phyloP scores from a whole-genome alignment of 2,113 vertebrate genomes.

The Ameiurus melas region DNA sequence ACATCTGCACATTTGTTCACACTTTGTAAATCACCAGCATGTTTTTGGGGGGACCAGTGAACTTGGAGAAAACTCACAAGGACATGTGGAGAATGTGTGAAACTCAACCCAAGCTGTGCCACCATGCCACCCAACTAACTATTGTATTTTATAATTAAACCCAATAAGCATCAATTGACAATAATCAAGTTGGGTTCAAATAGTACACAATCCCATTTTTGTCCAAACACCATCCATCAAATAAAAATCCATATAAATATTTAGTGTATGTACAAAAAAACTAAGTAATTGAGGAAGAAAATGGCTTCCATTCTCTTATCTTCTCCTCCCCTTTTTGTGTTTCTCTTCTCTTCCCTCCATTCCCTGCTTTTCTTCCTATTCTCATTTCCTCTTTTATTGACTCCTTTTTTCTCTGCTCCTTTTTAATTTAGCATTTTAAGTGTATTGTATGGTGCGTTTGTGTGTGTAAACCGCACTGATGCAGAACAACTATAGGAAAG shows the following conservation, averaged over 20 bases:
- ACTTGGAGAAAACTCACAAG: not conserved
- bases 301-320: not conserved
- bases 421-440: not conserved
- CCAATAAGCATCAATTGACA: not conserved
- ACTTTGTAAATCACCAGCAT: not conserved
- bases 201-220: not conserved
- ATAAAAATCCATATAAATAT: not conserved
- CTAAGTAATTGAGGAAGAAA: not conserved
- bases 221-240: not conserved
- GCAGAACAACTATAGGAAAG: not conserved
- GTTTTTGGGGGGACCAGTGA: not conserved
- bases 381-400: not conserved
- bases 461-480: not conserved
- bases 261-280: not conserved
- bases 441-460: not conserved
- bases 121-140: not conserved
- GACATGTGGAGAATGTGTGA: not conserved
- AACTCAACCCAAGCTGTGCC: not conserved
- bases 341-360: not conserved
- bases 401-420: not conserved
- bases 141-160: not conserved
- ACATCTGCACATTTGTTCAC: conserved; percentile 1
- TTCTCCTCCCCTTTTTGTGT: not conserved
- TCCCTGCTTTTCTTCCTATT: not conserved
- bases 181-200: not conserved